These are phyloP conservation scores for Thamnophis elegans DNA, from an alignment of 2,797 vertebrate genomes.

Conservation along the genomic window DNA sequence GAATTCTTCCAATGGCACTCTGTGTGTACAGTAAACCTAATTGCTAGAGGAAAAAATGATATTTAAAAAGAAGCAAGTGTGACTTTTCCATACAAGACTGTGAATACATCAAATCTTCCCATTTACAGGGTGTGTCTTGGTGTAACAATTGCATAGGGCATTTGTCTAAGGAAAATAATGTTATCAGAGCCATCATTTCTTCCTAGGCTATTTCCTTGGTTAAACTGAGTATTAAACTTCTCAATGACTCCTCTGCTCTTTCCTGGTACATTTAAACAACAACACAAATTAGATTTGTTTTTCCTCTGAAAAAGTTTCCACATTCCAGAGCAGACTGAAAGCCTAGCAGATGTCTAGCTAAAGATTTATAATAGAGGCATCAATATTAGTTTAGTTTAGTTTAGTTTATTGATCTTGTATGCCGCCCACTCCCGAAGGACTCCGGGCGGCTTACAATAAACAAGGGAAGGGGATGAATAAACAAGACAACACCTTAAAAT, in stretches of 20 bases:
- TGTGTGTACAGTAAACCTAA: neutral
- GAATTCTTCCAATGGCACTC: neutral
- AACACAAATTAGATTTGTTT: neutral
- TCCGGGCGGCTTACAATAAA: too few relatives aligned
- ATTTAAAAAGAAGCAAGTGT: neutral
- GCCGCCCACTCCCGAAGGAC: too few relatives aligned
- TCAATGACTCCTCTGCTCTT: neutral
- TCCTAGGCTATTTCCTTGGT: neutral
- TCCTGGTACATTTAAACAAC: neutral
- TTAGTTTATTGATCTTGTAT: too few relatives aligned
- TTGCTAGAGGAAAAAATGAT: neutral
- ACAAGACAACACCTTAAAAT: too few relatives aligned
- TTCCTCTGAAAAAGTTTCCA: neutral
- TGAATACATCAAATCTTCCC: neutral
- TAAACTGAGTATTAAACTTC: neutral
- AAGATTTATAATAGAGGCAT: neutral
- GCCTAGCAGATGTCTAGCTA: neutral
- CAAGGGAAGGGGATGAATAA: too few relatives aligned
- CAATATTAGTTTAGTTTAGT: too few relatives aligned
- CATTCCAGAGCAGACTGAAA: neutral
- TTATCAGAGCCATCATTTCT: neutral
- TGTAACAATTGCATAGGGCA: neutral
- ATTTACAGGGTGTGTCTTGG: neutral
- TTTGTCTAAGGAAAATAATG: neutral
- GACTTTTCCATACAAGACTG: neutral